Evolutionary conservation across 1,140 invertebrate genomes (phyloP).

Genomic region (Ectropis grisescens): DNA sequence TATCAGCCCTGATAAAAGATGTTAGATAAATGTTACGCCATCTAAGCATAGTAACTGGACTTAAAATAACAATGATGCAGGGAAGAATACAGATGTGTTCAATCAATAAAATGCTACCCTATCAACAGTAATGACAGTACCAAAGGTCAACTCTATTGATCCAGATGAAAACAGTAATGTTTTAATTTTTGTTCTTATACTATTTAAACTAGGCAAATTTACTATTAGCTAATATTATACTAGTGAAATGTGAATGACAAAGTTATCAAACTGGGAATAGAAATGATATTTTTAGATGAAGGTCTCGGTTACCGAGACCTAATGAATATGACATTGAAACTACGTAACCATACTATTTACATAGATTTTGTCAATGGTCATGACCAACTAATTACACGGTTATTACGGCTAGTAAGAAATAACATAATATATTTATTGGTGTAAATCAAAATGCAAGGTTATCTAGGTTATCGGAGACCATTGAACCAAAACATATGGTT

Average conservation of each 20-base stretch:
- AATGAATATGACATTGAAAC: constrained; percentile 38
- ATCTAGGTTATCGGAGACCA: constrained; percentile 8
- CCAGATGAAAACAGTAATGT: constrained; percentile 3
- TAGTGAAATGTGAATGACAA: not conserved
- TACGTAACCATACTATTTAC: not conserved
- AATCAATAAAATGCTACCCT: no score
- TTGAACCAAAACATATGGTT: not conserved
- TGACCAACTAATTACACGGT: no score
- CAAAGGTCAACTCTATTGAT: constrained; percentile 28
- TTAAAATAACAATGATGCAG: not conserved
- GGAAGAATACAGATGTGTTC: no score
- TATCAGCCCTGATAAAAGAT: no score
- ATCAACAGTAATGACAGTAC: constrained; percentile 2
- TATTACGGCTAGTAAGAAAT: no score
- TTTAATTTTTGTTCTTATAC: no score
- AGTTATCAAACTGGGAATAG: constrained; percentile 9
- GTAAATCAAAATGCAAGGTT: constrained; percentile 20
- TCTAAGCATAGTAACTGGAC: not conserved
- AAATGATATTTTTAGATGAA: constrained; percentile 51
- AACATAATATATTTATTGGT: not conserved
- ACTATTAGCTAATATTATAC: no score
- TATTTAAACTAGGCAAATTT: no score
- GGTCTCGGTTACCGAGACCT: constrained; percentile 36
- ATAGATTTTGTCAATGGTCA: no score
- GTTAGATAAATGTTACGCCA: no score